Evolutionary conservation across 2,888 invertebrate species (phyloP).

Genomic region (Noctua janthina): DNA sequence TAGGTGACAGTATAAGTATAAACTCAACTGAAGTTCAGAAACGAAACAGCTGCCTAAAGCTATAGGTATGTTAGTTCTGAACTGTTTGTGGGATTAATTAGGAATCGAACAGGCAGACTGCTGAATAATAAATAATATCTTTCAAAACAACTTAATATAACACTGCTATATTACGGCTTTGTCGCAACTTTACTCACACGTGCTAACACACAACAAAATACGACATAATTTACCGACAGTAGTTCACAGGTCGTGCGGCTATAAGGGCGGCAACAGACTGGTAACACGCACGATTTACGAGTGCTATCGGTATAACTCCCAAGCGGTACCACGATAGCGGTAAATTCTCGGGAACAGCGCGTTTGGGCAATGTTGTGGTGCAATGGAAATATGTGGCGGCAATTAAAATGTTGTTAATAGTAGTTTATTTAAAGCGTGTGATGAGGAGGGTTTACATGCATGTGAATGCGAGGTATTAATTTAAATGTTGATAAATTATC

Average conservation of each 20-base stretch:
- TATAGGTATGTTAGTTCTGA: too few species aligned
- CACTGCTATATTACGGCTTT: slow-evolving; percentile 3
- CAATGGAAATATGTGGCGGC: slow-evolving; percentile 12
- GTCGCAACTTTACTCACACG: neutral
- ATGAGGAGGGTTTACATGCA: too few species aligned
- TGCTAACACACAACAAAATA: slow-evolving; percentile 30
- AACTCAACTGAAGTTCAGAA: too few species aligned
- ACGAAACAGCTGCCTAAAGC: too few species aligned
- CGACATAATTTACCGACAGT: slow-evolving; percentile 34
- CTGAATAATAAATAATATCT: neutral
- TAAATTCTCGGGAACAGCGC: slow-evolving; percentile 39
- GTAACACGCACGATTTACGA: slow-evolving; percentile 53
- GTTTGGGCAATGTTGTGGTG: slow-evolving; percentile 34
- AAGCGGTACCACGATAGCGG: slow-evolving; percentile 28
- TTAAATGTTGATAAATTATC: too few species aligned
- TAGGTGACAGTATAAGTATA: too few species aligned
- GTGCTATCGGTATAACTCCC: slow-evolving; percentile 40
- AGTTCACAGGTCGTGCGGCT: slow-evolving; percentile 30
- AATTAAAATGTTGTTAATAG: slow-evolving; percentile 16
- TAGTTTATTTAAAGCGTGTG: neutral
- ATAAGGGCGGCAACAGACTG: slow-evolving; percentile 25
- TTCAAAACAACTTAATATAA: neutral
- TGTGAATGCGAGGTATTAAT: too few species aligned
- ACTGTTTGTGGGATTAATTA: too few species aligned
- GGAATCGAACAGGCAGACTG: too few species aligned